Percentiles rank a stretch among this genome's conserved stretches.
Conservation (phyloP, 1,140 invertebrate genomes). For the Anoplophora glabripennis region DNA sequence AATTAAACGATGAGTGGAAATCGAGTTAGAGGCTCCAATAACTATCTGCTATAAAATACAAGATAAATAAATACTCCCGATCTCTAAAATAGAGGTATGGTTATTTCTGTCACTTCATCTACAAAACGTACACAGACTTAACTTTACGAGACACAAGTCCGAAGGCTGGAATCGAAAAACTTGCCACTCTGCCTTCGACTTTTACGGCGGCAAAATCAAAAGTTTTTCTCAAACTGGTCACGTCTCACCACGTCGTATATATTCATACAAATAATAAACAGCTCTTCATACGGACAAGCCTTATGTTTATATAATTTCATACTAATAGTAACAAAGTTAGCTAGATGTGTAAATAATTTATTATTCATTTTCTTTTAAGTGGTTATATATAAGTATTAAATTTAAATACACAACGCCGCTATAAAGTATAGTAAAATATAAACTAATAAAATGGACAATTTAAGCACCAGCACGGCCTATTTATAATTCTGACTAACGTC, state of each 20-base stretch:
- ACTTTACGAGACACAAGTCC: neutral
- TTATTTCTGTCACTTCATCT: conserved; percentile 3
- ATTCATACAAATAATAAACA: conserved; percentile 6
- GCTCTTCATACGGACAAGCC: conserved; percentile 1
- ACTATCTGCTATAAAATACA: no score
- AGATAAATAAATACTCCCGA: neutral
- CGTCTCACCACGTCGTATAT: conserved; percentile 1
- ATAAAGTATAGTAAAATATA: no score
- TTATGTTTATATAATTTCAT: conserved; percentile 1
- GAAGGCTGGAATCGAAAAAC: conserved; percentile 1
- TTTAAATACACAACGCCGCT: no score
- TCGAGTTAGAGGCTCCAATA: no score
- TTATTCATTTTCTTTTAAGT: no score
- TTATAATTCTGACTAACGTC: no score
- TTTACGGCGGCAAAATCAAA: conserved; percentile 1
- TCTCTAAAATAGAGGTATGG: neutral
- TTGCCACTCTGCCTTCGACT: neutral
- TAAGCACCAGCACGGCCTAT: no score
- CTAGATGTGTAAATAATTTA: no score
- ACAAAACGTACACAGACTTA: neutral
- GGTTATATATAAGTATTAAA: no score
- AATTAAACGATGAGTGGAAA: no score
- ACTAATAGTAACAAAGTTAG: neutral
- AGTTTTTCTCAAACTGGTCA: neutral
- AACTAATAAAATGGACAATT: no score